Base-by-base conservation (phyloP, 1,140 invertebrate genomes). In the Teleopsis dalmanni region DNA sequence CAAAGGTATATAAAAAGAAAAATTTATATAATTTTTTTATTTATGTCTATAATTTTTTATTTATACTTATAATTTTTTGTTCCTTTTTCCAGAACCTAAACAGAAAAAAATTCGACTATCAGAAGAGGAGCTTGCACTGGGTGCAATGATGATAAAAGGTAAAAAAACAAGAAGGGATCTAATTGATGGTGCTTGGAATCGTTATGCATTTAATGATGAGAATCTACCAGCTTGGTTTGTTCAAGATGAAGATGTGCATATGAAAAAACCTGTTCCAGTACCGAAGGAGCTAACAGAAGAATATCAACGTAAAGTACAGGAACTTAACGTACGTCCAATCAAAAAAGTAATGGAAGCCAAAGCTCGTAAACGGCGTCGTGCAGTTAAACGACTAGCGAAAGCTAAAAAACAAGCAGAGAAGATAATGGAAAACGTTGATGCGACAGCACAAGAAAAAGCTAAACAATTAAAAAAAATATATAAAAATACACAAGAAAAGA, bases 261-360 rank as follows among this genome's bases (percentile, higher is more conserved):
- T 90, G 82, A 81, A 73, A 47, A 87, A 84, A 65, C 79, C 81
- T 44, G 63, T 82, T 7, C 85, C 86, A 3, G 84, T 95, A 22
- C 84, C 90, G 25, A 83, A 88, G 72, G 84, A 84, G 64, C 65
- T 86, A 5, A 75, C 81, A 0, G 76, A 82, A 6, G 85, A 90
- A 50, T 89, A 88, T 56, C 79, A 81, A 48, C 84, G 84, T 49
- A 78, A 79, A 55, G 65, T 90, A 18, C 83, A 89, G 73, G 93
- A 95, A 54, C 81, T 99, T 5, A 94, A 99, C 73, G 86, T 85
- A 0, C 75, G 91, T 44, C 92, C 96, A 13, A 95, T 98, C 37
- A 99, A 98, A 72, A 99, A 99, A 78, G 89, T 99, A 0, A 83
- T 95, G 54, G 94, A 99, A 76, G 97, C 97, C 0, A 99, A 97